Conservation (phyloP, 2,113 vertebrate species). For the Gobio gobio region DNA sequence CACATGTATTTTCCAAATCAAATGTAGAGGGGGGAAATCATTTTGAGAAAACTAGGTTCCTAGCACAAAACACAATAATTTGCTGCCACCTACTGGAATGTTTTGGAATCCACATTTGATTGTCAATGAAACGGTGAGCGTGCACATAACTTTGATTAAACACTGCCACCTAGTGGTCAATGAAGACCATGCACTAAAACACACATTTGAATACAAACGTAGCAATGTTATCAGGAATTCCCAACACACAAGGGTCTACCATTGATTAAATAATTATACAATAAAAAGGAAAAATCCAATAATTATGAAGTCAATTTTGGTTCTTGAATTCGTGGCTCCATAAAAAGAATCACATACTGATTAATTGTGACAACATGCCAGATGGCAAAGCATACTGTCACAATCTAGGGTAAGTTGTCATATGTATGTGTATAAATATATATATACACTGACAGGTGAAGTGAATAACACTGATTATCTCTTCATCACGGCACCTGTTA, state of each 20-base stretch:
- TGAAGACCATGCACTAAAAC: neutral
- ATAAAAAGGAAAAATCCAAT: neutral
- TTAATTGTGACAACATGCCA: neutral
- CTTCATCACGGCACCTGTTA: too few species aligned
- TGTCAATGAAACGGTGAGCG: neutral
- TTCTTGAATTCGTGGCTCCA: neutral
- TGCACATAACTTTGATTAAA: conserved; percentile 48
- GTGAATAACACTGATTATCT: too few species aligned
- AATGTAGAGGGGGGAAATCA: neutral
- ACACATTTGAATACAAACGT: neutral
- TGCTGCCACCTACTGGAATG: conserved; percentile 72
- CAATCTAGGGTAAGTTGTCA: neutral
- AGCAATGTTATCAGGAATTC: neutral
- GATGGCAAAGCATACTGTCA: neutral
- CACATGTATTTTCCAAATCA: neutral
- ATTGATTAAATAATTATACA: neutral
- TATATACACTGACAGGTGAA: neutral
- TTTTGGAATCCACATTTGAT: neutral
- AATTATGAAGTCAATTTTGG: neutral
- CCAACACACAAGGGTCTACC: neutral
- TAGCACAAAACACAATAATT: conserved; percentile 12
- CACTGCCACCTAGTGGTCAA: conserved; percentile 65
- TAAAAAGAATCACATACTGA: neutral
- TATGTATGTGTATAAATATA: too few species aligned
- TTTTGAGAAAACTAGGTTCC: neutral